These are phyloP conservation scores for Stenurella melanura DNA, from an alignment of 2,888 invertebrate genomes.

Conservation along the genomic window DNA sequence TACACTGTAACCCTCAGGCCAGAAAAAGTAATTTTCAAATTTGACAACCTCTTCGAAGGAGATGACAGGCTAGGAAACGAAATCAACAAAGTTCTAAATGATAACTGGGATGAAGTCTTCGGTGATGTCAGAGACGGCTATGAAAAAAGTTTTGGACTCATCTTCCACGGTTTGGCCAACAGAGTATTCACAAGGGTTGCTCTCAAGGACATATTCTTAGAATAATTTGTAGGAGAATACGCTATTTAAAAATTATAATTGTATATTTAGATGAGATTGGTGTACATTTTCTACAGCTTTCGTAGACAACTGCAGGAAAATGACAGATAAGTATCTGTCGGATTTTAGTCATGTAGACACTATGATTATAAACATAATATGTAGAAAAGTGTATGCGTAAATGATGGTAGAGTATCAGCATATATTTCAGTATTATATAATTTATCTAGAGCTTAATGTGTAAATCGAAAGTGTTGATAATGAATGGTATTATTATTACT, in stretches of 20 bases:
- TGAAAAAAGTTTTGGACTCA: slow-evolving; percentile 80
- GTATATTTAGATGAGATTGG: neutral
- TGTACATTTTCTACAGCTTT: neutral
- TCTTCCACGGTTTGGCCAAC: slow-evolving; percentile 81
- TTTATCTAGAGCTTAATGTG: neutral
- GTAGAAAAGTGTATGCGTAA: neutral
- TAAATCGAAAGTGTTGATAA: neutral
- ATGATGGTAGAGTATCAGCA: neutral
- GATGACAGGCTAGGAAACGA: slow-evolving; percentile 65
- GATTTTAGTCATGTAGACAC: neutral
- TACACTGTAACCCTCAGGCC: slow-evolving; percentile 80
- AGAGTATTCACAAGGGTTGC: slow-evolving; percentile 82
- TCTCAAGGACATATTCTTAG: slow-evolving; percentile 76
- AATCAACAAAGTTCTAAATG: slow-evolving; percentile 68
- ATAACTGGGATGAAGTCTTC: slow-evolving; percentile 68
- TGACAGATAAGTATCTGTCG: neutral
- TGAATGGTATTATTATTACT: too few relatives aligned
- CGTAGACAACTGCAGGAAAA: neutral
- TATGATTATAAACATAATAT: neutral
- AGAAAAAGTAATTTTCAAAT: slow-evolving; percentile 77
- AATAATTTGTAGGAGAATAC: slow-evolving; percentile 38
- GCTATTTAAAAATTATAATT: neutral
- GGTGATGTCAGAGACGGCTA: slow-evolving; percentile 78
- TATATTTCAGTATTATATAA: neutral
- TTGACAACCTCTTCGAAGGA: slow-evolving; percentile 79